These are phyloP conservation scores for Drosophila nikananu DNA, from an alignment of 1,140 invertebrate genomes.

Conservation along the genomic window DNA sequence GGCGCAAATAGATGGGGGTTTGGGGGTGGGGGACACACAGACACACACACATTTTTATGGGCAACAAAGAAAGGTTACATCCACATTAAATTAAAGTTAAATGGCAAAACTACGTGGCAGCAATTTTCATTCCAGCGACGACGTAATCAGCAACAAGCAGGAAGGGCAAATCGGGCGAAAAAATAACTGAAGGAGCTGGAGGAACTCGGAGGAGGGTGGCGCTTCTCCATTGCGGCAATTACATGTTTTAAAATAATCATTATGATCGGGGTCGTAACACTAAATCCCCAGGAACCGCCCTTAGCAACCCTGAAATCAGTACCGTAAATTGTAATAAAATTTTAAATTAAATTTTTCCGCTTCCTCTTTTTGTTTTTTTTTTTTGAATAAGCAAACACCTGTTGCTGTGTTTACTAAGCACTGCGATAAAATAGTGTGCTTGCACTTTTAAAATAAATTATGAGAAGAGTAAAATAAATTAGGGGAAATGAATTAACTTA, in stretches of 20 bases:
- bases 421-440: not conserved
- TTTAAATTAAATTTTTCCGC: constrained; percentile 78
- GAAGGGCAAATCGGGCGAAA: not conserved
- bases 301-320: not conserved
- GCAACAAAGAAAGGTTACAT: constrained; percentile 80
- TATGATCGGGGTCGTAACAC: constrained; percentile 74
- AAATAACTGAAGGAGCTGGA: not conserved
- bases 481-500: not conserved
- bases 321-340: constrained; percentile 80
- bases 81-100: constrained; percentile 84
- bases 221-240: constrained; percentile 55
- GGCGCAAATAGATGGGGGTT: not conserved
- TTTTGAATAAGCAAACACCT: constrained; percentile 34
- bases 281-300: constrained; percentile 56
- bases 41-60: constrained; percentile 72
- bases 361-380: not conserved
- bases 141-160: constrained; percentile 70
- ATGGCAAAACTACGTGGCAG: constrained; percentile 83
- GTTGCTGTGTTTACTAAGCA: constrained; percentile 31
- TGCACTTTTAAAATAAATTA: not conserved
- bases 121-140: constrained; percentile 70
- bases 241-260: constrained; percentile 82
- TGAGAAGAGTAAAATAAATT: not conserved
- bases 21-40: not conserved
- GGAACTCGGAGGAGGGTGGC: constrained; percentile 4